A percentile compares a stretch with the other conserved stretches of the same genome.
phyloP scores from a whole-genome alignment of 2,113 vertebrate species.

The Tupaia chinensis region DNA sequence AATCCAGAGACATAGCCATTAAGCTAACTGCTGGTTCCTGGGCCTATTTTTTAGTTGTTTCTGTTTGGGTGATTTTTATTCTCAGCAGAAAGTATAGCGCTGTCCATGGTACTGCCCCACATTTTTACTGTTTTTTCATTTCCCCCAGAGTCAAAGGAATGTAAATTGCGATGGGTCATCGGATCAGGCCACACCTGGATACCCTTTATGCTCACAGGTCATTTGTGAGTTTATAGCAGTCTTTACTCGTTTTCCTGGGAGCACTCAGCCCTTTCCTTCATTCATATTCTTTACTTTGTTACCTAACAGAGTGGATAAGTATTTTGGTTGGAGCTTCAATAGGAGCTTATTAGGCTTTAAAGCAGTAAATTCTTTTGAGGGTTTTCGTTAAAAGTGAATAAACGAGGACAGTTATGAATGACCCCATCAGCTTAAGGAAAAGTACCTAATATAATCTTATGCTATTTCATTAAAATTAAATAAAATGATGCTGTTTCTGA shows the following conservation, averaged over 20 bases:
- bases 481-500: background rate
- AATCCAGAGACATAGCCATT: too few relatives aligned
- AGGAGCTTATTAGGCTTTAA: background rate
- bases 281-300: background rate
- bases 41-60: background rate
- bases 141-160: background rate
- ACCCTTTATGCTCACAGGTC: background rate
- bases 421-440: background rate
- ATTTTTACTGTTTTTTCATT: background rate
- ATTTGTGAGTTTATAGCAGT: background rate
- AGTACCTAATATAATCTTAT: constrained; percentile 5
- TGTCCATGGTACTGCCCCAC: background rate
- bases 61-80: background rate
- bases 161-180: background rate
- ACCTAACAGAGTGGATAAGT: background rate
- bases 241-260: background rate
- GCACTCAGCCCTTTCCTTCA: background rate
- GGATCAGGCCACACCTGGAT: background rate
- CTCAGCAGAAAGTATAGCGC: background rate
- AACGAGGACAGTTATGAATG: background rate
- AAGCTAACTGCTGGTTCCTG: too few relatives aligned
- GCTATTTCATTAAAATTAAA: constrained; percentile 36
- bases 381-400: background rate
- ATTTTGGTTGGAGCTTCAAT: background rate
- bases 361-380: background rate